phyloP scores from a whole-genome alignment of 2,113 vertebrate species.

The Tachysurus fulvidraco region DNA sequence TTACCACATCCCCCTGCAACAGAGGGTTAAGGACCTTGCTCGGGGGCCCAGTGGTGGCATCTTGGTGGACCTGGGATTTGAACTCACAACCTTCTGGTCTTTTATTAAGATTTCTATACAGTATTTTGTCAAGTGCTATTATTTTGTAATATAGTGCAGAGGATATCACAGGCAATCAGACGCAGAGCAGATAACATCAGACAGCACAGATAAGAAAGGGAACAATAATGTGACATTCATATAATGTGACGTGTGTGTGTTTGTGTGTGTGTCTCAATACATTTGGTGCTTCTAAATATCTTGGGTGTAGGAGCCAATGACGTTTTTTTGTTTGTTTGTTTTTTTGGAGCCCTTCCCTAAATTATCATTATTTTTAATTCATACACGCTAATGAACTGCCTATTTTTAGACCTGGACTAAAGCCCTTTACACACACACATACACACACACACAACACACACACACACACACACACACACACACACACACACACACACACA shows the following conservation, averaged over 20 bases:
- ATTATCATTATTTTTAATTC: neutral
- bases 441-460: no score
- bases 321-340: neutral
- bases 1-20: no score
- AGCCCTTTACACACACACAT: neutral
- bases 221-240: neutral
- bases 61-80: no score
- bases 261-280: neutral
- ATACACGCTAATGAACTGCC: neutral
- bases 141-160: no score
- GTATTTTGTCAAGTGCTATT: no score
- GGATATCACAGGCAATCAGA: no score
- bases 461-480: neutral
- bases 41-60: no score
- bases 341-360: neutral
- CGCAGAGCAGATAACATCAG: neutral
- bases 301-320: neutral
- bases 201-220: neutral
- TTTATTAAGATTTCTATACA: no score
- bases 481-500: neutral
- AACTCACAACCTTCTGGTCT: no score
- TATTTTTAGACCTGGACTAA: constrained; percentile 11
- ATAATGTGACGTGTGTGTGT: no score
- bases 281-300: neutral
- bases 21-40: no score